These are phyloP conservation scores for Numida meleagris DNA, from an alignment of 2,113 vertebrate species.

Conservation along the genomic window DNA sequence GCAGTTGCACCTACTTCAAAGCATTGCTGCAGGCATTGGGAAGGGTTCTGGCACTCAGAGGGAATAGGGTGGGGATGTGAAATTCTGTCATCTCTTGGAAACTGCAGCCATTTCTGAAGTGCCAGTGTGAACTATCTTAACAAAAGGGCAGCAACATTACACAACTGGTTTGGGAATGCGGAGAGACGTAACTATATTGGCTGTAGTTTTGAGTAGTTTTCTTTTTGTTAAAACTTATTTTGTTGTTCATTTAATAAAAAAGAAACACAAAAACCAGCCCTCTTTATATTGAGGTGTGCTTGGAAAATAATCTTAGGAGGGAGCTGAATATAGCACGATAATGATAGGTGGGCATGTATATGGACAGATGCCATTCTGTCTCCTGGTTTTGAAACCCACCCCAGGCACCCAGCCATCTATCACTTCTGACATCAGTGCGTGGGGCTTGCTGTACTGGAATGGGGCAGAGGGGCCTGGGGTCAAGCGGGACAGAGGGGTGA, in stretches of 20 bases:
- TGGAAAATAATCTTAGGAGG: background rate
- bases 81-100: conserved; percentile 60
- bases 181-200: background rate
- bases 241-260: background rate
- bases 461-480: background rate
- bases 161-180: background rate
- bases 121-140: conserved; percentile 29
- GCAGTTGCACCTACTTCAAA: conserved; percentile 65
- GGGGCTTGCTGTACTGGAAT: background rate
- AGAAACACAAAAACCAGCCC: accelerated
- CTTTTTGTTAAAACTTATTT: background rate
- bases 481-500: background rate
- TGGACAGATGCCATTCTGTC: background rate
- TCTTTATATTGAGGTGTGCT: background rate
- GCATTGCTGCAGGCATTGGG: conserved; percentile 59
- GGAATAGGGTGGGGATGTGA: conserved; percentile 54
- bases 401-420: background rate
- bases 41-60: conserved; percentile 35
- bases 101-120: conserved; percentile 43
- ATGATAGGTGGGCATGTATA: background rate
- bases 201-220: background rate
- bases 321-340: background rate
- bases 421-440: background rate
- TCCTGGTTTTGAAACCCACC: background rate
- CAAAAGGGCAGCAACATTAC: conserved; percentile 23